These are phyloP conservation scores for Drosophila putrida DNA, from an alignment of 2,888 invertebrate genomes.

Conservation along the genomic window DNA sequence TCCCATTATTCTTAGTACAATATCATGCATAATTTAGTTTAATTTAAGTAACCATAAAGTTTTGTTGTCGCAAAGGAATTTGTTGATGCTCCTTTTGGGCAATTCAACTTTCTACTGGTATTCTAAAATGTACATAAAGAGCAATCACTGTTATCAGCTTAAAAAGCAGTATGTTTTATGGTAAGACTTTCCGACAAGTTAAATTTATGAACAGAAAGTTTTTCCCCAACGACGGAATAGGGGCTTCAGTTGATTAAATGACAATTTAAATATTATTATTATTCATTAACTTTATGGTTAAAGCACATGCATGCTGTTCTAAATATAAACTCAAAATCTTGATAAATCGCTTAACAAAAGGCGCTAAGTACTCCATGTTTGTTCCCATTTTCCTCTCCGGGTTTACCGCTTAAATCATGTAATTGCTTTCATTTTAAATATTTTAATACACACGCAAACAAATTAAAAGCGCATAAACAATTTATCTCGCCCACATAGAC, in stretches of 20 bases:
- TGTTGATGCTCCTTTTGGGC: constrained; percentile 12
- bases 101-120: constrained; percentile 8
- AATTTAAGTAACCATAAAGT: constrained; percentile 27
- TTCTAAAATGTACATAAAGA: constrained; percentile 40
- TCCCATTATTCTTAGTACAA: not conserved
- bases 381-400: not conserved
- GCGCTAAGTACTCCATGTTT: constrained; percentile 18
- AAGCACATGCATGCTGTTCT: not conserved
- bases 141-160: constrained; percentile 5
- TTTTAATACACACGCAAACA: constrained; percentile 63
- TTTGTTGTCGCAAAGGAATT: not conserved
- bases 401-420: not conserved
- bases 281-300: not conserved
- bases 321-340: constrained; percentile 11
- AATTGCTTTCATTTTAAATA: constrained; percentile 56
- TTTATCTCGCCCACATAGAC: constrained; percentile 52
- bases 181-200: not conserved
- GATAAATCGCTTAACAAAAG: constrained; percentile 19
- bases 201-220: not conserved
- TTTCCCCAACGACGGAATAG: not conserved
- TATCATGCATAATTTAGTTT: constrained; percentile 16
- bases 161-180: constrained; percentile 7
- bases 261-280: not conserved
- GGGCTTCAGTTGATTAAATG: not conserved
- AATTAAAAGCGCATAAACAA: constrained; percentile 59